Conservation (phyloP, 1,140 invertebrate species). For the Hylyphantes graminicola region DNA sequence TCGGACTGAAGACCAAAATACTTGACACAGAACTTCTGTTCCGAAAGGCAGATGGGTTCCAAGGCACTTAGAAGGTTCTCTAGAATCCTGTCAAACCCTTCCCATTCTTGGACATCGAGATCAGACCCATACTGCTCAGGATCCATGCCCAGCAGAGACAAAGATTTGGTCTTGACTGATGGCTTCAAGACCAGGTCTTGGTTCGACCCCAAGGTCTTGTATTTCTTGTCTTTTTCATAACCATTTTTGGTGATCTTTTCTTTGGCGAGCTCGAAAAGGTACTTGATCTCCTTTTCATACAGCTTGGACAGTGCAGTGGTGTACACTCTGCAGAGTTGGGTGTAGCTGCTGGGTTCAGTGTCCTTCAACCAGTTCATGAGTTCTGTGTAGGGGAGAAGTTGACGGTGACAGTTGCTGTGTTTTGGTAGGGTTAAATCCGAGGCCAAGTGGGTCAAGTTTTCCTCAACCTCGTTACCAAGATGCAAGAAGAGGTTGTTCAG, state of each 20-base stretch:
- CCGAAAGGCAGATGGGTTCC: constrained; percentile 90
- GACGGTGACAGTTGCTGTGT: constrained; percentile 82
- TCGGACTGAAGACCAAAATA: constrained; percentile 89
- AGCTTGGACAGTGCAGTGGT: constrained; percentile 81
- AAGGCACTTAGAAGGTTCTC: constrained; percentile 87
- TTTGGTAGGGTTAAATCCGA: constrained; percentile 80
- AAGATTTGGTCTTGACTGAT: constrained; percentile 60
- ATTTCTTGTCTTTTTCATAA: constrained; percentile 42
- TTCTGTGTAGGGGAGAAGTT: constrained; percentile 85
- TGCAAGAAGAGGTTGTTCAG: constrained; percentile 94
- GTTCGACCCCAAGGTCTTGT: constrained; percentile 64
- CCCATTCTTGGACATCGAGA: constrained; percentile 72
- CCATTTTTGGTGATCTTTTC: constrained; percentile 64
- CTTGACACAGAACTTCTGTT: constrained; percentile 94
- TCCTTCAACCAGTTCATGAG: constrained; percentile 91
- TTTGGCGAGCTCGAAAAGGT: constrained; percentile 83
- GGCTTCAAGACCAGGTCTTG: constrained; percentile 66
- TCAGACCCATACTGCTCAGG: constrained; percentile 72
- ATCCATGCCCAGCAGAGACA: constrained; percentile 74
- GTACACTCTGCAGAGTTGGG: constrained; percentile 83
- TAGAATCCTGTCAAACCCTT: constrained; percentile 77
- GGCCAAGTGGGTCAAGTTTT: constrained; percentile 71
- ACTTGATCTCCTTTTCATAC: constrained; percentile 84
- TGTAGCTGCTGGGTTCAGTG: constrained; percentile 85
- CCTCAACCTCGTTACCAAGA: constrained; percentile 79